Percentiles rank a stretch among this genome's conserved stretches.
phyloP scores from a whole-genome alignment of 2,888 invertebrate genomes.

The Sepiola atlantica region DNA sequence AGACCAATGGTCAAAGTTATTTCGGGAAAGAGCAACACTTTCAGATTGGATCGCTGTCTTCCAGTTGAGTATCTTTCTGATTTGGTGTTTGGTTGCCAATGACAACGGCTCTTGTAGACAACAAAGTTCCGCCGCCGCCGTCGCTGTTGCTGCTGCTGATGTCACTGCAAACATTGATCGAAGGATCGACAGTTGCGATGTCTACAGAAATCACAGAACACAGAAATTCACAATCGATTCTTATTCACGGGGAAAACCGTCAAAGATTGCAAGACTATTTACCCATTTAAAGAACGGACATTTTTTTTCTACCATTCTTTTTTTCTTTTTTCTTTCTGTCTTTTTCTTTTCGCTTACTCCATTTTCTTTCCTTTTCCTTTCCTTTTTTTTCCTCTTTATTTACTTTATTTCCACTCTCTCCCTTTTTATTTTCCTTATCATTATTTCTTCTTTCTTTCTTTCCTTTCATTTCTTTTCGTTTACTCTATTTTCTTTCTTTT shows the following conservation, averaged over 20 bases:
- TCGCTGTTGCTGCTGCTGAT: not conserved
- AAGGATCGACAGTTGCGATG: not conserved
- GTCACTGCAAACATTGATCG: not conserved
- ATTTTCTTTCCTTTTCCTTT: not conserved
- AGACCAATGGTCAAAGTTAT: not conserved
- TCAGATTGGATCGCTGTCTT: not conserved
- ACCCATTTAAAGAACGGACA: not conserved
- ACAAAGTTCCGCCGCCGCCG: not conserved
- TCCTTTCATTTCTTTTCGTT: not conserved
- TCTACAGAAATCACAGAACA: not conserved
- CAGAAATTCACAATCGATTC: not conserved
- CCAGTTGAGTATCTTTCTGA: not conserved
- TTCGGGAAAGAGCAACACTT: not conserved
- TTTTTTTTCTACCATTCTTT: not conserved
- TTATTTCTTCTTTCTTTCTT: not conserved
- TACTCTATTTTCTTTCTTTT: not conserved
- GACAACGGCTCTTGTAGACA: not conserved
- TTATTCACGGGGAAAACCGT: not conserved
- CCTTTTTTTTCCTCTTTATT: not conserved
- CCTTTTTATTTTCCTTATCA: not conserved
- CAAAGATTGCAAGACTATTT: not conserved
- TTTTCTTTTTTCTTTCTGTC: not conserved
- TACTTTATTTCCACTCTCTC: rapidly evolving
- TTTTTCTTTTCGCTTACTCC: not conserved
- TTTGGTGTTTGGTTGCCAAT: not conserved